Base-by-base conservation (phyloP, 2,888 invertebrate species). In the Drosophila mettleri region DNA sequence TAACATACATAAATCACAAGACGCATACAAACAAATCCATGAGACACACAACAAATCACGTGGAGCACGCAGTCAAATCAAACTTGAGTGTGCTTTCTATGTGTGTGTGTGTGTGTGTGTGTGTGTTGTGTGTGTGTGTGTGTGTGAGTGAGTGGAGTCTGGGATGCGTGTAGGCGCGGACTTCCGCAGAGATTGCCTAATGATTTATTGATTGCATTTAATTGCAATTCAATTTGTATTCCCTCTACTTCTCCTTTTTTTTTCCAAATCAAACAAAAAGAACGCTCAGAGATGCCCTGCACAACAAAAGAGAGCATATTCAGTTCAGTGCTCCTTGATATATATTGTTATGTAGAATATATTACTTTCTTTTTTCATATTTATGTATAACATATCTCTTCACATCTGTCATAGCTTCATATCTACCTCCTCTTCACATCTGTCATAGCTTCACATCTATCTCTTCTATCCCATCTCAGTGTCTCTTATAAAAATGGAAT, bases 1-100 rank as follows among this genome's bases (percentile, higher is more conserved):
- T 62, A 49, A 78, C 64, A 78, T 54, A 74, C 57, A 77, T 62
- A 63, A 60, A 78, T 75, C 64, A 62, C 59, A 61, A 22, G 34
- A 41, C 34, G 46, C 53, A 74, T 34, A 62, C 59, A 54, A 54
- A 71, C 39, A 65, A 74, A 59, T 48, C 46, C 46, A n/a, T 27
- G 64, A 39, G 51, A 59, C 52, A 34, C 31, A 53, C 68, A 52
- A 51, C 67, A 68, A 59, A 68, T 68, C 67, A 59, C 52, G 70
- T 59, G 57, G 73, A 51, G 73, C 73, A 61, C 73, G 51, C 73
- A 49, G 57, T 29, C 34, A 38, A 52, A 45, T 46, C 38, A 39
- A 39, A 51, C 52, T 34, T 52, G n/a, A 29, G 24, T 41, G 24
- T 29, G 33, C 10, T 22, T 8, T 2, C n/a, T 38, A 34, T 41